Base-by-base conservation (phyloP, 2,113 vertebrate species). In the Embiotoca jacksoni region DNA sequence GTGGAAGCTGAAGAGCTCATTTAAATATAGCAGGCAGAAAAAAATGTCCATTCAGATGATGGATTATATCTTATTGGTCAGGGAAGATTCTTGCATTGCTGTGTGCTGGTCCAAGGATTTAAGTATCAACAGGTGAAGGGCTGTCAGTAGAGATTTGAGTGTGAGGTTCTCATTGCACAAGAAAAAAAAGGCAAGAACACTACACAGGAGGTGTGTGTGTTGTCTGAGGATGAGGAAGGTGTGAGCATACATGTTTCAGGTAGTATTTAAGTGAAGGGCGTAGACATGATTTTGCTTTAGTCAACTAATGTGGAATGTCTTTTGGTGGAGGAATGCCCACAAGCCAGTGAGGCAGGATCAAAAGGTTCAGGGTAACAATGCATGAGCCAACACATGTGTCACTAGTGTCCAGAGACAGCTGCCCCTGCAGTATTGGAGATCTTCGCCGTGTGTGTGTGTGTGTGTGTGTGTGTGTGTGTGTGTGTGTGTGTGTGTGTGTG, bases 341-440 rank as follows among this genome's bases (percentile, higher is more conserved):
- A 33, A 89, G 80, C 80, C 81, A 79, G 62, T 53, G 64, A 78
- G 69, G 79, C 86, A 80, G 82, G 84, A 92, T 89, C 88, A 91
- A 91, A 87, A 89, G 90, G 81, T 88, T 85, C 86, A 80, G 73
- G 74, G 67, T 82, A 87, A 91, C 88, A 92, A 93, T 86, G 78
- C 69, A 52, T 62, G 59, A 83, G 78, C 90, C 83, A 84, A 80
- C 75, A 82, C 63, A 72, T 77, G 88, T 60, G 75, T 90, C 84
- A 83, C 59, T 32, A 3, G 50, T 49, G 59, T 78, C 88, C 83
- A 91, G 86, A 89, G 80, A 87, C 89, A 91, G 85, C 89, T 89
- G 76, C 81, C 79, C 72, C 64, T 49, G 68, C 61, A 53, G 72
- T 75, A 75, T 30, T 81, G 53, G 55, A 86, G 78, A 74, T 78